Evolutionary conservation across 2,888 invertebrate genomes (phyloP).

Genomic region (Nemotelus nigrinus): DNA sequence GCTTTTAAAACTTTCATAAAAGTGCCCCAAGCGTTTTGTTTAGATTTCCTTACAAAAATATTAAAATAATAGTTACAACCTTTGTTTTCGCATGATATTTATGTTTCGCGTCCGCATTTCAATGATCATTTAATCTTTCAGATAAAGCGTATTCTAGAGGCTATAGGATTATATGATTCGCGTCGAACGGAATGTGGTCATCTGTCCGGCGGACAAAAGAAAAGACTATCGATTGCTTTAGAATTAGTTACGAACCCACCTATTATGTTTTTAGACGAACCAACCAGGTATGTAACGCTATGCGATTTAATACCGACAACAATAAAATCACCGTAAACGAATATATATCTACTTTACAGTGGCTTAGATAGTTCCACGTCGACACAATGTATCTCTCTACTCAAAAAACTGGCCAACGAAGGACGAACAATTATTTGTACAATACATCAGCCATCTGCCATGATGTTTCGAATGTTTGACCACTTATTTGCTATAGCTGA

Average conservation of each 20-base stretch:
- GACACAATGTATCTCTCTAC: constrained; percentile 81
- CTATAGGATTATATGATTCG: constrained; percentile 76
- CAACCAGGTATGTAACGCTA: constrained; percentile 78
- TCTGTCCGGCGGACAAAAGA: constrained; percentile 90
- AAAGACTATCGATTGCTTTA: constrained; percentile 87
- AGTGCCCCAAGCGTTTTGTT: too few relatives aligned
- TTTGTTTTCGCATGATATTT: too few relatives aligned
- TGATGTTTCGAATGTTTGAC: constrained; percentile 88
- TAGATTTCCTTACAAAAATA: too few relatives aligned
- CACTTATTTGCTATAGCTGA: constrained; percentile 84
- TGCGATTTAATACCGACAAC: neutral
- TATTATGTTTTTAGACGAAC: constrained; percentile 93
- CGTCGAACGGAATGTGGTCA: constrained; percentile 74
- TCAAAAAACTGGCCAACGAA: constrained; percentile 83
- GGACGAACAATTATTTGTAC: constrained; percentile 89
- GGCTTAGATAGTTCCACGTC: constrained; percentile 85
- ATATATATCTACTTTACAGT: constrained; percentile 63
- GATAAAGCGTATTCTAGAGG: constrained; percentile 82
- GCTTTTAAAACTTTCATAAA: too few relatives aligned
- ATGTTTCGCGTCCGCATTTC: too few relatives aligned
- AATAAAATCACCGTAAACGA: neutral
- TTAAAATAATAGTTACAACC: too few relatives aligned
- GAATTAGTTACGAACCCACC: constrained; percentile 93
- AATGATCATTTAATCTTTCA: constrained; percentile 60
- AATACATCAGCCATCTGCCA: constrained; percentile 91